These are phyloP conservation scores for Amniataba percoides DNA, from an alignment of 2,797 vertebrate species.

Conservation along the genomic window DNA sequence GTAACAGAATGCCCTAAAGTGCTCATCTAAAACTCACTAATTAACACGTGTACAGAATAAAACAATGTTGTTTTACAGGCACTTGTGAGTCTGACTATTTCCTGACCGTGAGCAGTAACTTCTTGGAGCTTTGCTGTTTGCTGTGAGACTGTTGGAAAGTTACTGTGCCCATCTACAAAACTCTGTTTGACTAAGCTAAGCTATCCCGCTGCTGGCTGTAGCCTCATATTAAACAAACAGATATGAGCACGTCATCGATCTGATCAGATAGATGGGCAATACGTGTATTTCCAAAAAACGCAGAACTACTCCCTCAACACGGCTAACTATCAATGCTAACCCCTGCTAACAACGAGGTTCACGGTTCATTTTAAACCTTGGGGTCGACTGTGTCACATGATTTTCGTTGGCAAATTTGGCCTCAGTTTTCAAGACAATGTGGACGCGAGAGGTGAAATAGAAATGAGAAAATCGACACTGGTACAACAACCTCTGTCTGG, in stretches of 20 bases:
- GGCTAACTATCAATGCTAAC: not conserved
- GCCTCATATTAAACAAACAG: not conserved
- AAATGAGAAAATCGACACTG: not conserved
- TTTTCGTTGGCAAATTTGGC: not conserved
- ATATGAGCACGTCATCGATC: not conserved
- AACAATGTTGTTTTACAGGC: not conserved
- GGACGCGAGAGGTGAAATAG: not conserved
- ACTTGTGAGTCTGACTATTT: not conserved
- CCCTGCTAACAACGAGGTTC: not conserved
- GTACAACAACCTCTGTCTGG: not conserved
- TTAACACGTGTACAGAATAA: not conserved
- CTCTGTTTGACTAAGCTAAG: not conserved
- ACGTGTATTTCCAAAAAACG: not conserved
- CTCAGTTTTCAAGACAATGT: not conserved
- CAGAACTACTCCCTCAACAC: not conserved
- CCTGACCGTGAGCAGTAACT: not conserved
- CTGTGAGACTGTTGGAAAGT: not conserved
- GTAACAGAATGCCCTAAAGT: too few relatives aligned
- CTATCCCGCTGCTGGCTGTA: not conserved
- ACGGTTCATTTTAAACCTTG: not conserved
- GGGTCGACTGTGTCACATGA: not conserved
- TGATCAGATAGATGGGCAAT: not conserved
- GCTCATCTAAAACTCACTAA: not conserved
- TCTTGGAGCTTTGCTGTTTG: not conserved
- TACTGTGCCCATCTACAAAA: not conserved